phyloP scores from a whole-genome alignment of 2,797 vertebrate genomes.

The Nyctibius grandis region DNA sequence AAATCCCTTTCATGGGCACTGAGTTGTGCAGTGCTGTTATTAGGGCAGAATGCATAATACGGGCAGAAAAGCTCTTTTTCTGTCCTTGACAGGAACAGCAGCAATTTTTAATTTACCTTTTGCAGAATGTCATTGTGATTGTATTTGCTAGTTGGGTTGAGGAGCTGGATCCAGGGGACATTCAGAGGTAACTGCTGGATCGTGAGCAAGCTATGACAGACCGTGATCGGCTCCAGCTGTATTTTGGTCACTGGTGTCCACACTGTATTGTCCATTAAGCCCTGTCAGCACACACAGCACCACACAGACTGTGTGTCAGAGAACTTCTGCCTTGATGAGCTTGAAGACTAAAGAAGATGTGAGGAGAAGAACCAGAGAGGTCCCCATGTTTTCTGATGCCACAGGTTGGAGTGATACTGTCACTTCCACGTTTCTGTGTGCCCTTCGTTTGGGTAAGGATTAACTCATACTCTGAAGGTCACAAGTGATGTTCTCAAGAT shows the following conservation, averaged over 20 bases:
- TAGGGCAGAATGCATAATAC: background rate
- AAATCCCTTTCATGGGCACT: background rate
- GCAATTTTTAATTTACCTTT: background rate
- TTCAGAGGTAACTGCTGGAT: background rate
- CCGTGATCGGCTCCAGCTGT: background rate
- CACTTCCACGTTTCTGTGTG: background rate
- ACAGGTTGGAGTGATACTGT: background rate
- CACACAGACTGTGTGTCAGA: background rate
- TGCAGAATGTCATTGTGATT: background rate
- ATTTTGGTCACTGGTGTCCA: background rate
- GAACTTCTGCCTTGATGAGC: background rate
- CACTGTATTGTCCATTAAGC: accelerated
- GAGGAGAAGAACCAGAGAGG: background rate
- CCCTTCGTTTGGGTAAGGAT: background rate
- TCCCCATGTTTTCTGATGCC: accelerated
- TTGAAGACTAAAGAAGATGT: background rate
- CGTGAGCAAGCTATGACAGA: background rate
- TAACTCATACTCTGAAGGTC: background rate
- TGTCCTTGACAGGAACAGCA: background rate
- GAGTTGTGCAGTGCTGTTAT: background rate
- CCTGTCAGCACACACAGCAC: background rate
- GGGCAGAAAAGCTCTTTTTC: background rate
- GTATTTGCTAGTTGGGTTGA: background rate
- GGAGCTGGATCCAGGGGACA: background rate
- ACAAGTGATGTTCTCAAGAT: background rate